Evolutionary conservation across 2,797 vertebrate species (phyloP).

Genomic region (Gymnocypris eckloni): DNA sequence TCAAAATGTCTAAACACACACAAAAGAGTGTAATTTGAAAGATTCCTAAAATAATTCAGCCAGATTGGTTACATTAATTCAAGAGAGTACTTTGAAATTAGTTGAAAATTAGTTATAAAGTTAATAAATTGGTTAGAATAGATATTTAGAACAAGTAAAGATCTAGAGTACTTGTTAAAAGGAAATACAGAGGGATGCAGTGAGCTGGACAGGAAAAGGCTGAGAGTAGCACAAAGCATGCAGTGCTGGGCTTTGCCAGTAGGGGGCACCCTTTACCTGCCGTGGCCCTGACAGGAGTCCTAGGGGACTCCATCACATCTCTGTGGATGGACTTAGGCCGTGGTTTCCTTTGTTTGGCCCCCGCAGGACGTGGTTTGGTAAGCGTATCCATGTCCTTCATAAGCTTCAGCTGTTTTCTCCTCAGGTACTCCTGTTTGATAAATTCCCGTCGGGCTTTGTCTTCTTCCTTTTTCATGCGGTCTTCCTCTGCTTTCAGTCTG

Average conservation of each 20-base stretch:
- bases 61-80: not conserved
- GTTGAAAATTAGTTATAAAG: conserved; percentile 8
- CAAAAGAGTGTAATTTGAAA: not conserved
- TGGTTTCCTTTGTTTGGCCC: conserved; percentile 85
- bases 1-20: not conserved
- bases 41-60: not conserved
- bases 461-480: conserved; percentile 94
- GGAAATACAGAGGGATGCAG: conserved; percentile 28
- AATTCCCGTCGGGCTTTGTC: conserved; percentile 92
- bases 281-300: conserved; percentile 87
- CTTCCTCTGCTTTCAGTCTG: conserved; percentile 94
- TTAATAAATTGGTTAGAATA: conserved; percentile 15
- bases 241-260: conserved; percentile 61
- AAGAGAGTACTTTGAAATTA: not conserved
- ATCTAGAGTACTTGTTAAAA: conserved; percentile 26
- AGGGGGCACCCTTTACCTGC: conserved; percentile 85
- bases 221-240: conserved; percentile 71
- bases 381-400: conserved; percentile 96
- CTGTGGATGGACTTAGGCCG: conserved; percentile 95
- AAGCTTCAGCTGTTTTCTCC: conserved; percentile 96
- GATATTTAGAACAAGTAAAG: conserved; percentile 2
- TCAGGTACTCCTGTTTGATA: conserved; percentile 96
- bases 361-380: conserved; percentile 85
- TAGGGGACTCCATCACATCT: conserved; percentile 91
- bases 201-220: conserved; percentile 59